Evolutionary conservation across 37 sponge, comb jelly and placozoan species (phyloP).

Genomic region (Amphimedon queenslandica): DNA sequence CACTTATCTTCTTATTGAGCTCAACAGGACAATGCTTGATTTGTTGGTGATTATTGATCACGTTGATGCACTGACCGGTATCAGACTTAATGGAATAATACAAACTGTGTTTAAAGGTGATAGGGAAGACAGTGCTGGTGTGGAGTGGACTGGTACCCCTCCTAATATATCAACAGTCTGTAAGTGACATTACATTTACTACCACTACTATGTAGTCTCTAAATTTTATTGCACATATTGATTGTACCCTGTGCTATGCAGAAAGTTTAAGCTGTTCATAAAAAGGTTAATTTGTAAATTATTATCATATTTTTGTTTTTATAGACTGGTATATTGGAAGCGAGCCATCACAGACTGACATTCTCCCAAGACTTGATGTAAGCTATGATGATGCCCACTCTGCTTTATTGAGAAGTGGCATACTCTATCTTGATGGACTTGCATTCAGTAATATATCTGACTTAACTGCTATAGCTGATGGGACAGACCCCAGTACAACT

Average conservation of each 20-base stretch:
- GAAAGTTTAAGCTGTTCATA: too few species aligned
- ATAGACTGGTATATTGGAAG: slow-evolving; percentile 81
- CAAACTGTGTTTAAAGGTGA: slow-evolving; percentile 13
- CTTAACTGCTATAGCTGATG: slow-evolving; percentile 65
- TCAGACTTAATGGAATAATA: slow-evolving; percentile 10
- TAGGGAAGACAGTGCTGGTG: slow-evolving; percentile 9
- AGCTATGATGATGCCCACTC: slow-evolving; percentile 17
- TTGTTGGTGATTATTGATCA: slow-evolving; percentile 29
- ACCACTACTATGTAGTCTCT: neutral
- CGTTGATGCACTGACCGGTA: slow-evolving; percentile 1
- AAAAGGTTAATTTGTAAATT: too few species aligned
- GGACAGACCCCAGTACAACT: slow-evolving; percentile 7
- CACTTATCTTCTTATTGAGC: slow-evolving; percentile 50
- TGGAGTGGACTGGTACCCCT: slow-evolving; percentile 51
- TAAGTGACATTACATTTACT: slow-evolving; percentile 13
- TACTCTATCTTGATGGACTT: slow-evolving; percentile 31
- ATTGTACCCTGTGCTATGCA: too few species aligned
- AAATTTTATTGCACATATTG: neutral
- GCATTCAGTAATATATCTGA: slow-evolving; percentile 65
- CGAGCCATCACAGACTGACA: slow-evolving; percentile 18
- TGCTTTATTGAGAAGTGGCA: slow-evolving; percentile 40
- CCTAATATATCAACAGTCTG: slow-evolving; percentile 61
- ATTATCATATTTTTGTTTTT: neutral
- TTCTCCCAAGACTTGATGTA: slow-evolving; percentile 61
- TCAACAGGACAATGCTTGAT: slow-evolving; percentile 47